phyloP scores from a whole-genome alignment of 2,113 vertebrate genomes.

The Rutilus rutilus region DNA sequence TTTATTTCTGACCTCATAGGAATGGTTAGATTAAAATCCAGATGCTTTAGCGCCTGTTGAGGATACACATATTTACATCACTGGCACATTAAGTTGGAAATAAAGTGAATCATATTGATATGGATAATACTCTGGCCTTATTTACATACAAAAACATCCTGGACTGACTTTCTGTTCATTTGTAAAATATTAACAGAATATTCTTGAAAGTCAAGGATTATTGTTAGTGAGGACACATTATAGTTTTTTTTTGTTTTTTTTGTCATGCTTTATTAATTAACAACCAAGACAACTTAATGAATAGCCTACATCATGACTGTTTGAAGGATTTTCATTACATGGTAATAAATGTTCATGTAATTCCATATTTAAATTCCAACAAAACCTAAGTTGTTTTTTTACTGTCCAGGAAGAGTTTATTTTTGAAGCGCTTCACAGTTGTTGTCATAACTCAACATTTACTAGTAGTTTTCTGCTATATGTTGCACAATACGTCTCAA shows the following conservation, averaged over 20 bases:
- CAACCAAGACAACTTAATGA: not conserved
- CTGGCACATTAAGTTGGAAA: not conserved
- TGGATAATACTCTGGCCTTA: not conserved
- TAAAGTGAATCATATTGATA: not conserved
- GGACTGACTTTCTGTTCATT: not conserved
- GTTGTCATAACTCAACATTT: not conserved
- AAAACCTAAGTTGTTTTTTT: not conserved
- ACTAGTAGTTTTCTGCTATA: not conserved
- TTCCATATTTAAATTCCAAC: not conserved
- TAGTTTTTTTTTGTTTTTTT: no score
- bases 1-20: not conserved
- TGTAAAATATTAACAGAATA: not conserved
- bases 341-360: not conserved
- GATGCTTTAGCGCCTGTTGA: not conserved
- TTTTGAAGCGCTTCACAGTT: not conserved
- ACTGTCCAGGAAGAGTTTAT: not conserved
- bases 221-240: not conserved
- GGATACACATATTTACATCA: not conserved
- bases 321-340: not conserved
- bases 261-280: not conserved
- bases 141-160: not conserved
- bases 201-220: not conserved
- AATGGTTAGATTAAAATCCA: not conserved
- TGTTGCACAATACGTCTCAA: not conserved
- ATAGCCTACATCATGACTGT: not conserved